Evolutionary conservation across 2,888 invertebrate genomes (phyloP).

Genomic region (Graphium colonna): DNA sequence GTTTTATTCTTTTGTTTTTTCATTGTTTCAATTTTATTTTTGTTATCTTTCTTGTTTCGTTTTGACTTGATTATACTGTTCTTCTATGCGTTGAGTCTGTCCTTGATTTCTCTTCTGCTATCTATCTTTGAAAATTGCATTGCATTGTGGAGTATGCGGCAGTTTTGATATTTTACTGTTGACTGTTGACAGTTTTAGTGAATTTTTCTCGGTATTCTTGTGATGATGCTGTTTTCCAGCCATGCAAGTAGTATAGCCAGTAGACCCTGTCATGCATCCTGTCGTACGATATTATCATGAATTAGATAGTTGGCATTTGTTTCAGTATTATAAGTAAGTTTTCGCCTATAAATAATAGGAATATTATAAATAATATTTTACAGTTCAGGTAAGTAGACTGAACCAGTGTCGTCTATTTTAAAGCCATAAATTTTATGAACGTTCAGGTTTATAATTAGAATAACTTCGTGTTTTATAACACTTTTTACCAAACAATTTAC

Average conservation of each 20-base stretch:
- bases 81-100: constrained; percentile 42
- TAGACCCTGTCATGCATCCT: constrained; percentile 66
- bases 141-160: constrained; percentile 78
- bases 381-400: constrained; percentile 29
- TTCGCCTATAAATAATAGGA: constrained; percentile 21
- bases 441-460: too few species aligned
- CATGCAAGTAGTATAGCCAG: constrained; percentile 55
- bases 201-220: constrained; percentile 44
- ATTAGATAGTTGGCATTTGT: constrained; percentile 31
- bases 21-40: constrained; percentile 47
- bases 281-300: constrained; percentile 41
- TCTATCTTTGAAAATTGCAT: constrained; percentile 67
- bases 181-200: constrained; percentile 54
- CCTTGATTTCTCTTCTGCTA: constrained; percentile 53
- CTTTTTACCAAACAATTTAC: too few species aligned
- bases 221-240: constrained; percentile 48
- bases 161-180: constrained; percentile 49
- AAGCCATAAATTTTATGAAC: too few species aligned
- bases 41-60: constrained; percentile 25
- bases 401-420: constrained; percentile 15
- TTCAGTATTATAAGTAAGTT: constrained; percentile 24
- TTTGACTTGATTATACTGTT: constrained; percentile 32
- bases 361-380: constrained; percentile 17
- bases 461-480: too few species aligned
- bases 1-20: constrained; percentile 40